Percentiles rank a stretch among this genome's conserved stretches.
These are phyloP conservation scores for Parascotia fuliginaria DNA, from an alignment of 2,888 invertebrate species.

Conservation along the genomic window DNA sequence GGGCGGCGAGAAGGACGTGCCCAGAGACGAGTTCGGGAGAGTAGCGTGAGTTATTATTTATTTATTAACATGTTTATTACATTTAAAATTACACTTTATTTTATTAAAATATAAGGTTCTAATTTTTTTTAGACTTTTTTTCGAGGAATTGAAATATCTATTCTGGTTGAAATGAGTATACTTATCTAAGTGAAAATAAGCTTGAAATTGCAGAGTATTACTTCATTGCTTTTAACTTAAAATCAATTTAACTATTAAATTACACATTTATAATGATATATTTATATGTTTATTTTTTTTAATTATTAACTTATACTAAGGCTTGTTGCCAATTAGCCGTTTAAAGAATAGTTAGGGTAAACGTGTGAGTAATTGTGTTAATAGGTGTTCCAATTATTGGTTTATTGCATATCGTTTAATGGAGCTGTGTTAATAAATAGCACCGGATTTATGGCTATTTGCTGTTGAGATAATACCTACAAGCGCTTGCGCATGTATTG, in stretches of 20 bases:
- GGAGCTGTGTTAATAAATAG: background rate
- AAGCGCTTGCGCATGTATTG: slow-evolving; percentile 1
- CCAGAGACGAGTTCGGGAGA: slow-evolving; percentile 94
- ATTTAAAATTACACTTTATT: background rate
- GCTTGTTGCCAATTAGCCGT: too few species aligned
- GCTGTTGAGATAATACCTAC: background rate
- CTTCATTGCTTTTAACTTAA: too few species aligned
- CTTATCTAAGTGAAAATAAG: background rate
- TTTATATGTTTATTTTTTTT: too few species aligned
- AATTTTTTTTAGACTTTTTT: background rate
- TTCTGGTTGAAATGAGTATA: too few species aligned
- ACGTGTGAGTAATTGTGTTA: background rate
- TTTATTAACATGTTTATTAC: slow-evolving; percentile 12
- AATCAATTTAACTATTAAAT: too few species aligned
- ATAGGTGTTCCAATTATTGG: background rate
- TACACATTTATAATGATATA: too few species aligned
- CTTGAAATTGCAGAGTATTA: too few species aligned
- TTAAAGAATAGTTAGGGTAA: background rate
- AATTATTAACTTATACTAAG: too few species aligned
- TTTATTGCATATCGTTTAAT: slow-evolving; percentile 3
- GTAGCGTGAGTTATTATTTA: slow-evolving; percentile 83
- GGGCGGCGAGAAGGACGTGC: slow-evolving; percentile 83
- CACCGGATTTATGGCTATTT: background rate
- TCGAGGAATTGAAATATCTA: too few species aligned
- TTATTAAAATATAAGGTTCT: background rate